These are phyloP conservation scores for Streptopelia turtur DNA, from an alignment of 2,797 vertebrate species.

Conservation along the genomic window DNA sequence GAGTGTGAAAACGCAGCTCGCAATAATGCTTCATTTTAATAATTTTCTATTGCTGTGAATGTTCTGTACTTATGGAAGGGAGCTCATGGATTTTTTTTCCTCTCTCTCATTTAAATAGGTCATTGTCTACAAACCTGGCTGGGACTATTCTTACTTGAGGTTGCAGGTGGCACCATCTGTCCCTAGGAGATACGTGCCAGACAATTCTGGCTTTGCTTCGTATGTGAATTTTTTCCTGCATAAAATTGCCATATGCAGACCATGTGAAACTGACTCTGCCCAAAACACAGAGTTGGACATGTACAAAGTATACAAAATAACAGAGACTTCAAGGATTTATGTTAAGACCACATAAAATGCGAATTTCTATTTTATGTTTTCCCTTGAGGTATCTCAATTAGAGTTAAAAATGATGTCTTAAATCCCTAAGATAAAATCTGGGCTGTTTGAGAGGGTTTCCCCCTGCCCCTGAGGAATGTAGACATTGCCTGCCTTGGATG, in stretches of 20 bases:
- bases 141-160: not conserved
- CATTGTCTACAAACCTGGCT: conserved; percentile 65
- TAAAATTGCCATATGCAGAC: conserved; percentile 43
- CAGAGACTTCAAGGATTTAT: not conserved
- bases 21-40: not conserved
- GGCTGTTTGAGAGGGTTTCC: not conserved
- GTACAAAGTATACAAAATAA: not conserved
- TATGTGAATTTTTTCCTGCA: conserved; percentile 45
- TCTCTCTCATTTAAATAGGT: conserved; percentile 41
- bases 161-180: conserved; percentile 72
- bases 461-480: not conserved
- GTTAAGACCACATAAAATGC: not conserved
- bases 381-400: not conserved
- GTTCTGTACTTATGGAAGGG: not conserved
- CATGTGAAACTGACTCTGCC: conserved; percentile 18
- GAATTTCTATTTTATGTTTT: not conserved
- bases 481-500: not conserved
- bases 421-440: not conserved
- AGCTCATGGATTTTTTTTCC: not conserved
- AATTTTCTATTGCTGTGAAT: not conserved
- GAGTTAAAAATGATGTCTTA: not conserved
- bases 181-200: conserved; percentile 39
- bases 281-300: not conserved
- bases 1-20: not conserved
- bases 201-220: conserved; percentile 39